Evolutionary conservation across 1,140 invertebrate genomes (phyloP).

Genomic region (Neodiprion lecontei): DNA sequence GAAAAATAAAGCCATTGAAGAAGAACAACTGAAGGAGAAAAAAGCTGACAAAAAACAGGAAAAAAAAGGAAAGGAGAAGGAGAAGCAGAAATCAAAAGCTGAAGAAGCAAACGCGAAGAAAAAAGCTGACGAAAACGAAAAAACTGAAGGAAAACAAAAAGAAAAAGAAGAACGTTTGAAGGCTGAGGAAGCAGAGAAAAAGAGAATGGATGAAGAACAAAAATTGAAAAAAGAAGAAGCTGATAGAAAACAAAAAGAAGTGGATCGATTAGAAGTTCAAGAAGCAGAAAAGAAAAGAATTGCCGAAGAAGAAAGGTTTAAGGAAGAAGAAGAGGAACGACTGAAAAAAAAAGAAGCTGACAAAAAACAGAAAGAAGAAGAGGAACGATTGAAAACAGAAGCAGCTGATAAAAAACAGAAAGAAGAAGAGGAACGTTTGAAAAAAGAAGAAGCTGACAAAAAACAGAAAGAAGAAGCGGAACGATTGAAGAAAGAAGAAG

Average conservation of each 20-base stretch:
- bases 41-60: conserved; percentile 21
- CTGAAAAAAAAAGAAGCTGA: conserved; percentile 25
- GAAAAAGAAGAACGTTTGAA: conserved; percentile 27
- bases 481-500: conserved; percentile 19
- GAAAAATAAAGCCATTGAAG: conserved; percentile 21
- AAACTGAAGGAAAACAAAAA: conserved; percentile 23
- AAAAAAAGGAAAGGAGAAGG: not conserved
- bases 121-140: conserved; percentile 17
- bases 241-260: conserved; percentile 21
- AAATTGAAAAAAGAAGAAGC: conserved; percentile 19
- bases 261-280: conserved; percentile 23
- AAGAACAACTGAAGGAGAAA: conserved; percentile 19
- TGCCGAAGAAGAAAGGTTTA: not conserved
- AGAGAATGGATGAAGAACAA: conserved; percentile 23
- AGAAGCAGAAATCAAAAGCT: not conserved
- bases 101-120: conserved; percentile 2
- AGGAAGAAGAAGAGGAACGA: conserved; percentile 30
- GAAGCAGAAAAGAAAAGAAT: conserved; percentile 23
- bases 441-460: conserved; percentile 19
- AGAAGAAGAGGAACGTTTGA: conserved; percentile 21
- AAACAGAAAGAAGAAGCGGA: conserved; percentile 18
- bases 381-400: conserved; percentile 18
- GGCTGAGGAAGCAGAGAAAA: conserved; percentile 29
- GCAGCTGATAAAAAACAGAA: conserved; percentile 22
- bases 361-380: conserved; percentile 19